Evolutionary conservation across 2,113 vertebrate genomes (phyloP).

Genomic region (Aegotheles bennettii): DNA sequence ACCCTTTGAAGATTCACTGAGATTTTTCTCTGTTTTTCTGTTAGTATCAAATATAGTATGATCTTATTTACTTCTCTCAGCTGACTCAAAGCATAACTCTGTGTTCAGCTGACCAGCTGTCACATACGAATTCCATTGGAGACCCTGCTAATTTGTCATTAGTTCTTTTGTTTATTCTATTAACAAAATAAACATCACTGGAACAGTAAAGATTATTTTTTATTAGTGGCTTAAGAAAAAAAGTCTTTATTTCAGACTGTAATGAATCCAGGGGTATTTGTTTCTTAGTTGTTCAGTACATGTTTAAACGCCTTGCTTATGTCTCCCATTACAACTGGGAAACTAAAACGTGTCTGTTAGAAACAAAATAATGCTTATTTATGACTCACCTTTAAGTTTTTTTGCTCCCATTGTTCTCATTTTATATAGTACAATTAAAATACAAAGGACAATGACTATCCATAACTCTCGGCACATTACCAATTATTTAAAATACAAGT

Average conservation of each 20-base stretch:
- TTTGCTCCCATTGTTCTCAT: constrained; percentile 30
- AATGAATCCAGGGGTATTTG: not conserved
- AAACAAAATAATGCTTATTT: constrained; percentile 33
- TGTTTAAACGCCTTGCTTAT: not conserved
- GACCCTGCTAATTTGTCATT: not conserved
- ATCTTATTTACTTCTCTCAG: not conserved
- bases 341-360: constrained; percentile 16
- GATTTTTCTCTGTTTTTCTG: not conserved
- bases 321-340: not conserved
- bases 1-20: not conserved
- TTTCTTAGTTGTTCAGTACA: not conserved
- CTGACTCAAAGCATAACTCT: not conserved
- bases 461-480: constrained; percentile 11
- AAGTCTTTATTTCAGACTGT: not conserved
- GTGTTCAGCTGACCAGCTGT: not conserved
- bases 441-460: constrained; percentile 46
- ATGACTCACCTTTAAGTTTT: constrained; percentile 21
- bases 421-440: constrained; percentile 43
- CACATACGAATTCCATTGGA: not conserved
- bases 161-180: not conserved
- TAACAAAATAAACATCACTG: not conserved
- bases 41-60: not conserved
- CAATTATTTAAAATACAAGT: constrained; percentile 27
- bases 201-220: not conserved
- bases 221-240: not conserved